Evolutionary conservation across 2,888 invertebrate species (phyloP).

Genomic region (Ypsolopha scabrella): DNA sequence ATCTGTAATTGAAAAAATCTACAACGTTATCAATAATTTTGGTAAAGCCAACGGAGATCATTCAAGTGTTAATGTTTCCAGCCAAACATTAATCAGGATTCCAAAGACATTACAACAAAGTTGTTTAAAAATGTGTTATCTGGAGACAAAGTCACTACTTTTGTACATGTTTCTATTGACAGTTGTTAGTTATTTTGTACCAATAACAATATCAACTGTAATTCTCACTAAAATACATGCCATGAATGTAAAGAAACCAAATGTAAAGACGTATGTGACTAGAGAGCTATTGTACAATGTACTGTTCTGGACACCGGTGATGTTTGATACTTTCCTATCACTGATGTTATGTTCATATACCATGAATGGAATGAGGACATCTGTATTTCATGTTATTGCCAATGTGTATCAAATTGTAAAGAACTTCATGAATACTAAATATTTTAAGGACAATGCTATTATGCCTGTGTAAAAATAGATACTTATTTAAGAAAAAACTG

Average conservation of each 20-base stretch:
- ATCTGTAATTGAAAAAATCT: conserved; percentile 37
- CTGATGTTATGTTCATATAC: conserved; percentile 47
- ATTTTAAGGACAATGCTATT: conserved; percentile 39
- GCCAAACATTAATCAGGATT: conserved; percentile 20
- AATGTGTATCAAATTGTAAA: conserved; percentile 57
- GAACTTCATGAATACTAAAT: conserved; percentile 53
- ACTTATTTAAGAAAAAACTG: too few species aligned
- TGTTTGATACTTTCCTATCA: conserved; percentile 56
- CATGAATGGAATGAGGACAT: conserved; percentile 39
- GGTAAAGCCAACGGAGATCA: conserved; percentile 2
- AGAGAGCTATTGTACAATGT: conserved; percentile 53
- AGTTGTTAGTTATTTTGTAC: conserved; percentile 50
- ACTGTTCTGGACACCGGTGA: conserved; percentile 57
- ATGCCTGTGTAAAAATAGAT: background rate
- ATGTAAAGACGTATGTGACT: conserved; percentile 40
- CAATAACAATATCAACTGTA: conserved; percentile 48
- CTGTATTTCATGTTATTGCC: conserved; percentile 49
- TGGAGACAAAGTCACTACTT: conserved; percentile 44
- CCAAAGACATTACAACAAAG: conserved; percentile 11
- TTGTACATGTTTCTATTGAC: conserved; percentile 45
- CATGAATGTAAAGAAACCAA: conserved; percentile 36
- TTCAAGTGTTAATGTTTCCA: conserved; percentile 15
- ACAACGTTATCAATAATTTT: conserved; percentile 35
- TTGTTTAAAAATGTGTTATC: conserved; percentile 49
- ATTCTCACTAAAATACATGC: conserved; percentile 52